phyloP scores from a whole-genome alignment of 2,888 invertebrate species.

The Eilema caniola region DNA sequence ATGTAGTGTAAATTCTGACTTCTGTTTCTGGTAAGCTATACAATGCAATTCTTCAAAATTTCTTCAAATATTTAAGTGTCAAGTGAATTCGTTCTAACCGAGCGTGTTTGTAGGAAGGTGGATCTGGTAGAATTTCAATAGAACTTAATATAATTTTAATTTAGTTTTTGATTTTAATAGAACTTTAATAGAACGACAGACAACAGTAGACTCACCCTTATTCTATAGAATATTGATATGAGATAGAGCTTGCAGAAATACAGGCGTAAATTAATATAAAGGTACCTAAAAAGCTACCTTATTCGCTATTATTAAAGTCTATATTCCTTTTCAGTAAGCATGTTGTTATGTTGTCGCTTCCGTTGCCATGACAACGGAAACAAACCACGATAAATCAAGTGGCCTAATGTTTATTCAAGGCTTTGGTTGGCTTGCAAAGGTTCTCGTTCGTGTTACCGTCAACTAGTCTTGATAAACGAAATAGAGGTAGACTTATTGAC shows the following conservation, averaged over 20 bases:
- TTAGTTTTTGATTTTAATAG: too few relatives aligned
- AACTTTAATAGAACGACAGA: background rate
- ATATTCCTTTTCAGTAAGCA: background rate
- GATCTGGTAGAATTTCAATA: background rate
- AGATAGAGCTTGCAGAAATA: background rate
- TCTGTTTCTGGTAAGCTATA: background rate
- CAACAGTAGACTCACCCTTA: background rate
- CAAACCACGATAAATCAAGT: slow-evolving; percentile 48
- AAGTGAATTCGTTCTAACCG: too few relatives aligned
- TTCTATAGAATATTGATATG: background rate
- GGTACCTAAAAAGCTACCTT: background rate
- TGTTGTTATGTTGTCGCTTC: slow-evolving; percentile 56
- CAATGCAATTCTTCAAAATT: too few relatives aligned
- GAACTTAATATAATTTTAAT: too few relatives aligned
- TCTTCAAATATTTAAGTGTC: too few relatives aligned
- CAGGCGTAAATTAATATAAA: background rate
- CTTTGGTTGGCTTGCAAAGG: slow-evolving; percentile 39
- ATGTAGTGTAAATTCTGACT: background rate
- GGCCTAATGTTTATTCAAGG: slow-evolving; percentile 48
- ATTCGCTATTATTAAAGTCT: background rate
- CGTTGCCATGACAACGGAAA: slow-evolving; percentile 62
- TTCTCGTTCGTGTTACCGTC: slow-evolving; percentile 22
- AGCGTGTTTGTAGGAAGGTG: too few relatives aligned
- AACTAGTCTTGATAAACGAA: slow-evolving; percentile 12
- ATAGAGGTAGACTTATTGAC: background rate